A percentile compares a stretch with the other conserved stretches of the same genome.
Conservation (phyloP, 2,113 vertebrate species). For the Rhea americana region DNA sequence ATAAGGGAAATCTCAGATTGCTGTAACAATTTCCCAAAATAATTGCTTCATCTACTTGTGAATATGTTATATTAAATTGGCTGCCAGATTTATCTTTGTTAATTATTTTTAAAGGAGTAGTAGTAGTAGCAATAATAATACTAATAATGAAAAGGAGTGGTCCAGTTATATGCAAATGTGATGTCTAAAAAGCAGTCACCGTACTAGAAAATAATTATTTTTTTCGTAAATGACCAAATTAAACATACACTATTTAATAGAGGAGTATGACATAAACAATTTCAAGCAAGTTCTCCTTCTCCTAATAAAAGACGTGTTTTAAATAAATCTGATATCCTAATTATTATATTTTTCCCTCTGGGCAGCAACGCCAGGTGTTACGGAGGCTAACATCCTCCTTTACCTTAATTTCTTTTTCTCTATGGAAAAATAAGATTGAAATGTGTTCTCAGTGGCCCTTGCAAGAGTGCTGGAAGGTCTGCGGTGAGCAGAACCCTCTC, state of each 20-base stretch:
- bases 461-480: neutral
- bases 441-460: neutral
- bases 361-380: conserved; percentile 33
- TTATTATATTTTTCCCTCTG: neutral
- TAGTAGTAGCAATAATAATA: neutral
- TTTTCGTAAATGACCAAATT: neutral
- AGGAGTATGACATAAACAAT: conserved; percentile 47
- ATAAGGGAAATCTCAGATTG: neutral
- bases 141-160: neutral
- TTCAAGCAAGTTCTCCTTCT: conserved; percentile 16
- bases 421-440: conserved; percentile 1
- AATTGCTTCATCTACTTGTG: neutral
- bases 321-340: conserved; percentile 30
- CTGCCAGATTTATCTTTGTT: neutral
- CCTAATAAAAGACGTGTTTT: conserved; percentile 45
- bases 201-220: neutral
- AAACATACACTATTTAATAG: conserved; percentile 23
- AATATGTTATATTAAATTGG: neutral
- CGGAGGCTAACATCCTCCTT: conserved; percentile 16
- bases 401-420: conserved; percentile 31
- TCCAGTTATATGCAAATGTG: neutral
- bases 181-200: neutral
- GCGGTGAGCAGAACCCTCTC: neutral
- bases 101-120: neutral
- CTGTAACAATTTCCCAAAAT: neutral